These are phyloP conservation scores for Aquatica leii DNA, from an alignment of 2,888 invertebrate species.

Conservation along the genomic window DNA sequence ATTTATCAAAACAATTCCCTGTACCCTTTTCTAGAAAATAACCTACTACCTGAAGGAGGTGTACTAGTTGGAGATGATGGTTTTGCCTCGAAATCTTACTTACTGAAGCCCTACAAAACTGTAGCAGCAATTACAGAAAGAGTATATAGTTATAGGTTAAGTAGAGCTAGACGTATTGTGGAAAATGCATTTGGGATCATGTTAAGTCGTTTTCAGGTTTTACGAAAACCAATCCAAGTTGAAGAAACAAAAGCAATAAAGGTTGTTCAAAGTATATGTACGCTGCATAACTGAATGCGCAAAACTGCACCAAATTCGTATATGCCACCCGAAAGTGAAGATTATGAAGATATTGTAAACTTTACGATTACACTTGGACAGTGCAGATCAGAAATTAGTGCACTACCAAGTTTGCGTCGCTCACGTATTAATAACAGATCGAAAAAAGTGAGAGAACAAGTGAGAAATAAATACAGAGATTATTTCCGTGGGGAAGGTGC, in stretches of 20 bases:
- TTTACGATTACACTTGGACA: slow-evolving; percentile 6
- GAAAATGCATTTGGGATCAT: neutral
- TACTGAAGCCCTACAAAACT: slow-evolving; percentile 15
- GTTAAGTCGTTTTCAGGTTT: neutral
- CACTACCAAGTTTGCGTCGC: neutral
- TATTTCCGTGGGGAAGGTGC: slow-evolving; percentile 11
- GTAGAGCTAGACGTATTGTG: neutral
- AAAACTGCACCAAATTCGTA: neutral
- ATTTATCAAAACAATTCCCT: slow-evolving; percentile 1
- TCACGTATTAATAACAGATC: slow-evolving; percentile 11
- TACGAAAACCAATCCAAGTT: slow-evolving; percentile 1
- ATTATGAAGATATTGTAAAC: neutral
- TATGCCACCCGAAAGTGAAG: neutral
- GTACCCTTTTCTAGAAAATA: slow-evolving; percentile 1
- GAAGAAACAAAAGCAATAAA: neutral
- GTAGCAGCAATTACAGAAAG: neutral
- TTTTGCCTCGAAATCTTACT: slow-evolving; percentile 29
- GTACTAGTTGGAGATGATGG: slow-evolving; percentile 28
- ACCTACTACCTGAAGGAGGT: neutral
- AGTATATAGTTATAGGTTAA: neutral
- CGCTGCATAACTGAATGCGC: neutral
- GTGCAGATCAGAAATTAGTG: slow-evolving; percentile 8
- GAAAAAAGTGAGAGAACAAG: neutral
- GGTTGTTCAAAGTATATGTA: neutral
- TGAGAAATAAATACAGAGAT: slow-evolving; percentile 6